A percentile compares a stretch with the other conserved stretches of the same genome.
These are phyloP conservation scores for Kryphioiulus occultus DNA, from an alignment of 2,888 invertebrate species.

Conservation along the genomic window DNA sequence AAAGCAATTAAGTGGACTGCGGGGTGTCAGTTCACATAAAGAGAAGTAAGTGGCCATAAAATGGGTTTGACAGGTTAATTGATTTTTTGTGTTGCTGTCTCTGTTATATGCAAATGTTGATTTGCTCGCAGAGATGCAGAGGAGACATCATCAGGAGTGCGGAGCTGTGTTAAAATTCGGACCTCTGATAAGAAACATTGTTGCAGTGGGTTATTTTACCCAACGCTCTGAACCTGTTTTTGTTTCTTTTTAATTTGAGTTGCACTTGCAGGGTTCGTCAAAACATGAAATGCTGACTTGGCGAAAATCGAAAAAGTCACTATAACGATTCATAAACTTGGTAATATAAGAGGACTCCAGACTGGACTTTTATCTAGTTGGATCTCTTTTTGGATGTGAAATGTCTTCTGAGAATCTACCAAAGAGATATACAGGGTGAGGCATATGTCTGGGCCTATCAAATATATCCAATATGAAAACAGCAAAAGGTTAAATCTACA, in stretches of 20 bases:
- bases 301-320: too few species aligned
- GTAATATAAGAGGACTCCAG: too few species aligned
- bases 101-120: slow-evolving; percentile 1
- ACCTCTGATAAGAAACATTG: background rate
- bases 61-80: slow-evolving; percentile 17
- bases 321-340: too few species aligned
- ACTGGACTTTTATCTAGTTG: too few species aligned
- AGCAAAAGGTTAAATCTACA: too few species aligned
- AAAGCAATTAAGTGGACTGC: background rate
- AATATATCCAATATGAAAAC: too few species aligned
- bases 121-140: background rate
- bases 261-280: too few species aligned
- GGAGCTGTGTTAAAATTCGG: background rate
- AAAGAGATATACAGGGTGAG: too few species aligned
- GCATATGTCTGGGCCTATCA: too few species aligned
- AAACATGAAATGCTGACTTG: too few species aligned
- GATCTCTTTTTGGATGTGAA: too few species aligned
- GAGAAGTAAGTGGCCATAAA: background rate
- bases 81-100: slow-evolving; percentile 23
- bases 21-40: background rate
- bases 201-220: background rate
- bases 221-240: background rate
- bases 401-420: too few species aligned
- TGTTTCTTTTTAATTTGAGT: background rate
- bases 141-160: background rate